These are phyloP conservation scores for Cyprinella venusta DNA, from an alignment of 2,797 vertebrate genomes.

Conservation along the genomic window DNA sequence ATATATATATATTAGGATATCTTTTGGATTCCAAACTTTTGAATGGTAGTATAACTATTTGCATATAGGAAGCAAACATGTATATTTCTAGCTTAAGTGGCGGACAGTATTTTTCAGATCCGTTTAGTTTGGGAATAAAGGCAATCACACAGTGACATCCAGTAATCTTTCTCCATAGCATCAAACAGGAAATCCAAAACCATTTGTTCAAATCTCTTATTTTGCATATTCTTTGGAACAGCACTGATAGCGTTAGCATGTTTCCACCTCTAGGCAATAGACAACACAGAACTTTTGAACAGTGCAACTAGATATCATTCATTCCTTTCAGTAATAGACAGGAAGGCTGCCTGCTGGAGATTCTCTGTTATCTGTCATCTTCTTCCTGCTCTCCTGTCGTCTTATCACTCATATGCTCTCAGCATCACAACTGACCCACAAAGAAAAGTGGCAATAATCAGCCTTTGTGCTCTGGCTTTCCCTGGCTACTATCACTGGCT, in stretches of 20 bases:
- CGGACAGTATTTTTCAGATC: background rate
- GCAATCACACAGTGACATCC: constrained; percentile 61
- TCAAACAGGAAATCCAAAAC: constrained; percentile 63
- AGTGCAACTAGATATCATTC: constrained; percentile 66
- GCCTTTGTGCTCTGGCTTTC: constrained; percentile 65
- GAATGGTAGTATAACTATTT: background rate
- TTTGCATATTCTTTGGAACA: constrained; percentile 73
- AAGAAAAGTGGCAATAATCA: constrained; percentile 59
- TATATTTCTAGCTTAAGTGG: background rate
- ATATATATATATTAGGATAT: too few relatives aligned
- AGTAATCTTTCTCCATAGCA: constrained; percentile 67
- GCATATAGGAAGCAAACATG: background rate
- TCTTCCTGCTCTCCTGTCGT: constrained; percentile 65
- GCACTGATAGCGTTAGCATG: constrained; percentile 52
- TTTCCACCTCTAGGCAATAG: constrained; percentile 59
- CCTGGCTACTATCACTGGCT: constrained; percentile 54
- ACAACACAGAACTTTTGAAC: constrained; percentile 64
- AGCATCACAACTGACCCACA: constrained; percentile 54
- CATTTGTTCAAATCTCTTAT: constrained; percentile 56
- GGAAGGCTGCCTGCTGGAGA: constrained; percentile 60
- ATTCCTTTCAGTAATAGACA: constrained; percentile 76
- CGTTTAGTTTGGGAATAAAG: background rate
- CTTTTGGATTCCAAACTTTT: background rate
- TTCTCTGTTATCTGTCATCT: constrained; percentile 60
- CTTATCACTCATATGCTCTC: constrained; percentile 59